Base-by-base conservation (phyloP, 2,113 vertebrate species). In the Procavia capensis region DNA sequence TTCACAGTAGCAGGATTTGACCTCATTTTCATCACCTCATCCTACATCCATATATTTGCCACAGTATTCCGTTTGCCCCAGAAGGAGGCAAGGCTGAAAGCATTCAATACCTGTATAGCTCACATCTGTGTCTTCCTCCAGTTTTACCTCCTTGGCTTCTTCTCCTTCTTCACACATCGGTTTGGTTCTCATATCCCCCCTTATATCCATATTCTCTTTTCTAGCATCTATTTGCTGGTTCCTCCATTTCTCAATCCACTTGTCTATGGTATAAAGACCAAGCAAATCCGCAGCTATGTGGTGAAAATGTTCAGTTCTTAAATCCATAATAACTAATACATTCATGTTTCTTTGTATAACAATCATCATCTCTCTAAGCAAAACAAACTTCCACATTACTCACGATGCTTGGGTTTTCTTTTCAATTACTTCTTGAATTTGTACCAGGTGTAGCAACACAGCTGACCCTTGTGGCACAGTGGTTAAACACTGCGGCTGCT, bases 41-140 rank as follows among this genome's bases (percentile, higher is more conserved):
- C 93, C 8, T 95, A 61, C 1, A 3, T 50, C 13, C 50, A 72
- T 34, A 94, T 96, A n/a, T 83, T 93, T 50, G 36, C 34, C 27
- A 84, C 88, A 1, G 78, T 92, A 43, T 72, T 85, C 19, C 36
- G 0, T 54, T 61, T 89, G 36, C 43, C 94, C 25, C 92, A 94
- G 39, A 95, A 64, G 29, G 88, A 96, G 17, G 82, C 91, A 0
- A 63, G 57, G 4, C 54, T 74, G 9, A 97, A 96, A 19, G 92
- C 94, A 3, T 96, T 96, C 29, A 89, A 41, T 29, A 97, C 92
- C 2, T 96, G 96, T 27, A 80, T 83, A 0, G 50, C 96, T 59
- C 94, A 95, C 50, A 90, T 97, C 59, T 94, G 79, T 45, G 74
- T 94, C 43, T 94, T 97, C 47, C 90, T 95, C 4, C 85, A 93